phyloP scores from a whole-genome alignment of 2,888 invertebrate genomes.

The Thecophora atra region DNA sequence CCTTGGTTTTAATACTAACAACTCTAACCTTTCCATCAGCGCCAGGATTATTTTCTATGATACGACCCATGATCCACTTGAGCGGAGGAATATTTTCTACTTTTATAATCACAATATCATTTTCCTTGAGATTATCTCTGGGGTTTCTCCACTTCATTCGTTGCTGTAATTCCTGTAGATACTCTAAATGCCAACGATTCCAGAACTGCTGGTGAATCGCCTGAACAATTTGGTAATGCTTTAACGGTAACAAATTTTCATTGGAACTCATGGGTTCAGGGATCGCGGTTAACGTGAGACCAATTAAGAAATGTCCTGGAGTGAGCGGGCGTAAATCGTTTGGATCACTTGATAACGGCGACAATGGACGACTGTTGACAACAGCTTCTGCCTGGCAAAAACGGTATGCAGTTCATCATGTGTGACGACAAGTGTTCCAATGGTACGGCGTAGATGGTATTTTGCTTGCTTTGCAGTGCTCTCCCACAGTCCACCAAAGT shows the following conservation, averaged over 20 bases:
- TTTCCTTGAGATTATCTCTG: background rate
- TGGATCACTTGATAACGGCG: background rate
- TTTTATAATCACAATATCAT: background rate
- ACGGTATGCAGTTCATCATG: background rate
- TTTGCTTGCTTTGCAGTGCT: background rate
- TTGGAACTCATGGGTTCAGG: background rate
- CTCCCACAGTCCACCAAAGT: background rate
- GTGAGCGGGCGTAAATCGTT: no score
- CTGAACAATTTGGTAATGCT: background rate
- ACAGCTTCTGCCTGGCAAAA: background rate
- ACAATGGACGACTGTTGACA: background rate
- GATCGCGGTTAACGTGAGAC: background rate
- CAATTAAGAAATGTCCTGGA: background rate
- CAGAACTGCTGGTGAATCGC: background rate
- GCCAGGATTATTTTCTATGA: background rate
- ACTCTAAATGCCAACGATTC: background rate
- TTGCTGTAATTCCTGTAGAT: background rate
- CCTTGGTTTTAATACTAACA: background rate
- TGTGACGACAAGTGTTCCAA: background rate
- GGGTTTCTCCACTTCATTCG: background rate
- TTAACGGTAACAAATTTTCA: background rate
- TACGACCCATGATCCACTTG: background rate
- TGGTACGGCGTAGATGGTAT: background rate
- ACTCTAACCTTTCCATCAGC: background rate
- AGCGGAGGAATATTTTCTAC: background rate